phyloP scores from a whole-genome alignment of 2,113 vertebrate species.

The Trochalopteron elliotii region DNA sequence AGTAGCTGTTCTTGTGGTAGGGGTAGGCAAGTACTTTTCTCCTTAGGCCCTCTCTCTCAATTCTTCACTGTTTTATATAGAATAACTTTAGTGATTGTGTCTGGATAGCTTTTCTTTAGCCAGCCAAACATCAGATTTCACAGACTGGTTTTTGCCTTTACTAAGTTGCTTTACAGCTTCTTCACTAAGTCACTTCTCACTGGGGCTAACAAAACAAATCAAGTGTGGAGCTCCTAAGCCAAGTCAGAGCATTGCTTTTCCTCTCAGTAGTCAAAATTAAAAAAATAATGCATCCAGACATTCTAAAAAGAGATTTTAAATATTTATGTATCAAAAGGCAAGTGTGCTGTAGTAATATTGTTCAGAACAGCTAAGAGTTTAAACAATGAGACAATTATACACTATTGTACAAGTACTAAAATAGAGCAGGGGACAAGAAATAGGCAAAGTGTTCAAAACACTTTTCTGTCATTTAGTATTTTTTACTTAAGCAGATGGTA shows the following conservation, averaged over 20 bases:
- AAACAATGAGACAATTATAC: neutral
- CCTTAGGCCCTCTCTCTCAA: neutral
- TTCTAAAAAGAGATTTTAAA: neutral
- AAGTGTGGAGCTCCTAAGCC: neutral
- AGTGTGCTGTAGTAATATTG: neutral
- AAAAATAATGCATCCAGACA: neutral
- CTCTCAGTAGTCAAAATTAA: neutral
- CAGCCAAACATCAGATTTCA: neutral
- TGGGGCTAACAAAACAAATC: conserved; percentile 3
- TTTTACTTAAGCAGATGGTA: neutral
- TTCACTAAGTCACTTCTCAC: neutral
- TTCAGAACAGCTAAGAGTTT: neutral
- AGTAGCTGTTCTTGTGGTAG: neutral
- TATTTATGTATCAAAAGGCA: neutral
- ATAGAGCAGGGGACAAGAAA: neutral
- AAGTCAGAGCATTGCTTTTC: neutral
- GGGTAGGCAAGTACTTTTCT: neutral
- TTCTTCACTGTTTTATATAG: neutral
- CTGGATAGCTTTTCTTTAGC: neutral
- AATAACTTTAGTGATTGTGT: neutral
- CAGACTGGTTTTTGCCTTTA: neutral
- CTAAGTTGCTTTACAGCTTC: neutral
- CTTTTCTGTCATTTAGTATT: neutral
- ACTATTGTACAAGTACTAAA: neutral
- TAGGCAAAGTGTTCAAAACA: neutral